Conservation (phyloP, 2,797 vertebrate genomes). For the Margarornis squamiger region DNA sequence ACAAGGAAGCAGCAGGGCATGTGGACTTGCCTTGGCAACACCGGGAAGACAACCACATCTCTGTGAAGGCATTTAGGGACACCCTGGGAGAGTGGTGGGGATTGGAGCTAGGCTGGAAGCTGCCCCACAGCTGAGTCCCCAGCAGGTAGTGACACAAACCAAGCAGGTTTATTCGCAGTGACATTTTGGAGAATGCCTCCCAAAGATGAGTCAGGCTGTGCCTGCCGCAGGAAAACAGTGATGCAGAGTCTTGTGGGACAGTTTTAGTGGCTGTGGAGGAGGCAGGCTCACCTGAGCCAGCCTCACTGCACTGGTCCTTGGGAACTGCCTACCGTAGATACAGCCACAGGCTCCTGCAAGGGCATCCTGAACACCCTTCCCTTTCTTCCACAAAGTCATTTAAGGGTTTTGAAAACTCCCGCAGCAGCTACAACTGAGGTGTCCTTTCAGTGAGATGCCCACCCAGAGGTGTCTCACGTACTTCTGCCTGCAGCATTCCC, state of each 20-base stretch:
- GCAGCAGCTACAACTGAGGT: not conserved
- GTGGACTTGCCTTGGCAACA: not conserved
- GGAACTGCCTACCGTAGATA: not conserved
- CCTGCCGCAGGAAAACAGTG: slow-evolving; percentile 41
- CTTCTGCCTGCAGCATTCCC: not conserved
- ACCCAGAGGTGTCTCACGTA: not conserved
- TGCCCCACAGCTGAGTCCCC: not conserved
- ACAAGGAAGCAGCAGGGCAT: not conserved
- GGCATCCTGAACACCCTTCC: not conserved
- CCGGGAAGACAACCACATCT: not conserved
- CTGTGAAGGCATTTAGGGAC: not conserved
- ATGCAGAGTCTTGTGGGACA: slow-evolving; percentile 46
- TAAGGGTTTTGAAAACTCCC: not conserved
- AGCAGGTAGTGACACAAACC: slow-evolving; percentile 43
- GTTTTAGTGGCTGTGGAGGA: slow-evolving; percentile 33
- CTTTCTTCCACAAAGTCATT: not conserved
- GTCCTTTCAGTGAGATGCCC: not conserved
- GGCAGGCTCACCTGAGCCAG: slow-evolving; percentile 45
- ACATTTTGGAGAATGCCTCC: slow-evolving; percentile 58
- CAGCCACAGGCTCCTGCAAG: not conserved
- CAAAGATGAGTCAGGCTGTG: slow-evolving; percentile 51
- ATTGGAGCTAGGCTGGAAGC: not conserved
- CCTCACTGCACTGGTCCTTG: not conserved
- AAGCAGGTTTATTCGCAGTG: slow-evolving; percentile 10
- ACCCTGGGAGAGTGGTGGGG: not conserved